Evolutionary conservation across 2,797 vertebrate genomes (phyloP).

Genomic region (Allenopithecus nigroviridis): DNA sequence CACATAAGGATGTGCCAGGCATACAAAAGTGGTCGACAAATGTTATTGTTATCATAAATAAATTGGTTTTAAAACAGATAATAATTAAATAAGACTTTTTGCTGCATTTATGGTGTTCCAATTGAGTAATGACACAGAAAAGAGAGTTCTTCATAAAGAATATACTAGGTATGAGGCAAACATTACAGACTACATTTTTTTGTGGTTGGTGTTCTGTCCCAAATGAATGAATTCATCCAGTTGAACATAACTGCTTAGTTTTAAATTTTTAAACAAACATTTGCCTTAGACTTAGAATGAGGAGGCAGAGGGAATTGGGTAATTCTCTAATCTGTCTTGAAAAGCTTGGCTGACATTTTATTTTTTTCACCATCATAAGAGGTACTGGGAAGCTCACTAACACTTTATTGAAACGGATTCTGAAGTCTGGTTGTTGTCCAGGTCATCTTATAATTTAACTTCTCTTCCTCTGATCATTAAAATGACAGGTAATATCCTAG

Average conservation of each 20-base stretch:
- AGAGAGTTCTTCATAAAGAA: neutral
- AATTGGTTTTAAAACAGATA: neutral
- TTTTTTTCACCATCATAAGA: neutral
- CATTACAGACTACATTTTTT: neutral
- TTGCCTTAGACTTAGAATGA: constrained; percentile 49
- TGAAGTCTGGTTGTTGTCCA: constrained; percentile 46
- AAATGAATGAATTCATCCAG: neutral
- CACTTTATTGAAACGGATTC: neutral
- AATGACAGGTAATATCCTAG: constrained; percentile 39
- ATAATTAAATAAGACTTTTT: neutral
- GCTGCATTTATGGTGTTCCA: neutral
- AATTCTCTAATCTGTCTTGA: constrained; percentile 59
- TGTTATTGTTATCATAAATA: neutral
- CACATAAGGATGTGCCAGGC: neutral
- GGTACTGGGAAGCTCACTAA: neutral
- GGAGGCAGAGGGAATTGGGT: constrained; percentile 38
- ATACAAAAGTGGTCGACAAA: neutral
- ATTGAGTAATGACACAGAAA: neutral
- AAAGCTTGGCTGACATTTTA: constrained; percentile 51
- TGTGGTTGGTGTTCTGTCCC: neutral
- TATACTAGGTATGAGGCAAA: neutral
- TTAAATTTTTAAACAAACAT: constrained; percentile 47
- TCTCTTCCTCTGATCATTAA: constrained; percentile 13
- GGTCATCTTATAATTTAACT: constrained; percentile 33
- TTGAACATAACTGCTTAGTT: neutral